A percentile compares a stretch with the other conserved stretches of the same genome.
Evolutionary conservation across 2,888 invertebrate genomes (phyloP).

Genomic region (Ptychoptera contaminata): DNA sequence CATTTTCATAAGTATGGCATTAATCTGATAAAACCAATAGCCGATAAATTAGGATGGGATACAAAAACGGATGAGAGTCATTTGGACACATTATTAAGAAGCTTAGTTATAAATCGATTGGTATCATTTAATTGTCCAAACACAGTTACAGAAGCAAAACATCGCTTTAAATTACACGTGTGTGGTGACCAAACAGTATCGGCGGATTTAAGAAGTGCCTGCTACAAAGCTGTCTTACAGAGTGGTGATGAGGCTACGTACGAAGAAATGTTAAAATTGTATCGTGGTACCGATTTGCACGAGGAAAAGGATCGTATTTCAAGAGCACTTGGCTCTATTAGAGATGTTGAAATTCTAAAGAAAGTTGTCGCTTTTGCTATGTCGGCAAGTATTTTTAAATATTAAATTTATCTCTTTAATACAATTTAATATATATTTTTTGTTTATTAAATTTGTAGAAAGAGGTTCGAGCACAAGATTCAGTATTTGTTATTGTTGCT

Average conservation of each 20-base stretch:
- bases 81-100: slow-evolving; percentile 68
- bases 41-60: slow-evolving; percentile 71
- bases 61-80: slow-evolving; percentile 68
- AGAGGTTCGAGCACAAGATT: slow-evolving; percentile 83
- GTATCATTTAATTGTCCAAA: slow-evolving; percentile 67
- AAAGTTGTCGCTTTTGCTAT: slow-evolving; percentile 68
- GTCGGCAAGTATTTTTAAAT: slow-evolving; percentile 41
- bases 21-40: slow-evolving; percentile 55
- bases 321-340: slow-evolving; percentile 65
- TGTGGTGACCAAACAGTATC: slow-evolving; percentile 43
- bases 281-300: slow-evolving; percentile 71
- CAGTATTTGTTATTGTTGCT: slow-evolving; percentile 75
- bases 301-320: slow-evolving; percentile 89
- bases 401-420: neutral
- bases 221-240: slow-evolving; percentile 69
- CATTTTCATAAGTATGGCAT: slow-evolving; percentile 61
- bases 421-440: neutral
- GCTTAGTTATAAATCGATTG: slow-evolving; percentile 67
- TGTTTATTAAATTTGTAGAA: slow-evolving; percentile 36
- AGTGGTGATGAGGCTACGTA: slow-evolving; percentile 55
- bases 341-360: slow-evolving; percentile 50
- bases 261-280: slow-evolving; percentile 61
- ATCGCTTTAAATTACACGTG: slow-evolving; percentile 48
- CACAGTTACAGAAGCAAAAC: slow-evolving; percentile 60
- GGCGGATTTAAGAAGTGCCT: slow-evolving; percentile 76